Evolutionary conservation across 23 tunicate genomes (phyloP), one percentile per base, ranked within the genome.

Genomic region (Phallusia fumigata): DNA sequence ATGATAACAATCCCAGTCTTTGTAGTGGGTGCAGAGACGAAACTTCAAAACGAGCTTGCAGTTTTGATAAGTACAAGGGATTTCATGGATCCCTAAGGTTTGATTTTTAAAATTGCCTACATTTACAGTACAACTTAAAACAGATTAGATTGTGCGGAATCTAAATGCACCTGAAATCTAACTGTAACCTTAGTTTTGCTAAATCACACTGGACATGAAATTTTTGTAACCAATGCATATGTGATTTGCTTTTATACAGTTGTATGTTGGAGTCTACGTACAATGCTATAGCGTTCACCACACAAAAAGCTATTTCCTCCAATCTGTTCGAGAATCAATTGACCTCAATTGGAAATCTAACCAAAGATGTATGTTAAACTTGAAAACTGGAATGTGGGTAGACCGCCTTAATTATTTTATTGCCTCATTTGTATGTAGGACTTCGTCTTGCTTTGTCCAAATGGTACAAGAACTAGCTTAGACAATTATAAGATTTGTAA

Each of bases 401-500:
- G n/a, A n/a, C n/a, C n/a, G n/a, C n/a, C n/a, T n/a, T n/a, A n/a
- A n/a, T n/a, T n/a, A n/a, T n/a, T n/a, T n/a, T n/a, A n/a, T n/a
- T n/a, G n/a, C n/a, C n/a, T 11, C 28, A 21, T 58, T 58, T 21
- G 28, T 58, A 8, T 15, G 0, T 53, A 87, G 91, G 84, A 76
- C 35, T 87, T 47, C 32, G 69, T 58, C 6, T 31, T 87, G 1
- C 69, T 87, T 2, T 87, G 91, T 82, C 65, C 77, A 18, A 64
- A 81, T 47, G 86, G 86, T 0, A 21, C 81, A 18, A 58, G 78
- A 3, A 75, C 74, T 0, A 47, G 36, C 16, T n/a, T 87, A 65
- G 35, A 36, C 45, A 80, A 87, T 10, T 87, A 53, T 45, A 76
- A 58, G 18, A 28, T 65, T 18, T 87, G 91, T 65, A 30, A 87